phyloP scores from a whole-genome alignment of 1,140 invertebrate genomes.

The Aphaenogaster ashmeadi region DNA sequence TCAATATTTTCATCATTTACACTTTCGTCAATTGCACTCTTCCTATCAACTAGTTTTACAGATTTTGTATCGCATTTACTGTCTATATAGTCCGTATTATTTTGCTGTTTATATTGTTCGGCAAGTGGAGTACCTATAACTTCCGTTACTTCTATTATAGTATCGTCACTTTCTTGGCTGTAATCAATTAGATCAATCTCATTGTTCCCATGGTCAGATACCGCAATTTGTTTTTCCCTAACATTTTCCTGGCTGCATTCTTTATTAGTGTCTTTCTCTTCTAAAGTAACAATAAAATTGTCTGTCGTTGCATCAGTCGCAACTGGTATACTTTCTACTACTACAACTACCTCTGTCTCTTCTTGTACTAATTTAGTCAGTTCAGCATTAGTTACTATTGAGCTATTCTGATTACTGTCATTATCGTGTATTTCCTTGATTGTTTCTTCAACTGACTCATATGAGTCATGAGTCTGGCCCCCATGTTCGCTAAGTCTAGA shows the following conservation, averaged over 20 bases:
- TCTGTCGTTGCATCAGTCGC: slow-evolving; percentile 22
- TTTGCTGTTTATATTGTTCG: slow-evolving; percentile 19
- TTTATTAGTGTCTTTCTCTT: slow-evolving; percentile 45
- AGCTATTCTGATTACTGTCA: slow-evolving; percentile 38
- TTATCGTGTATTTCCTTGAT: neutral
- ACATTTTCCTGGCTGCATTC: slow-evolving; percentile 21
- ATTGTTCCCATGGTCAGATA: slow-evolving; percentile 49
- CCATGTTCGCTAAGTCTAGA: slow-evolving; percentile 41
- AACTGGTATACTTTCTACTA: slow-evolving; percentile 72
- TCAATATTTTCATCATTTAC: slow-evolving; percentile 27
- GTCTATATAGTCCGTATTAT: neutral
- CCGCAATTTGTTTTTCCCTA: slow-evolving; percentile 24
- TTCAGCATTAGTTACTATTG: slow-evolving; percentile 64
- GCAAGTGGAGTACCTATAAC: slow-evolving; percentile 45
- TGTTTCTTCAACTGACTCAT: slow-evolving; percentile 28
- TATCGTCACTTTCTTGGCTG: slow-evolving; percentile 51
- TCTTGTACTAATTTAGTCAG: slow-evolving; percentile 60
- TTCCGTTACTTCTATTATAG: slow-evolving; percentile 70
- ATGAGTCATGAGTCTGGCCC: slow-evolving; percentile 13
- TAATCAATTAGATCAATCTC: slow-evolving; percentile 74
- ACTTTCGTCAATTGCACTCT: neutral
- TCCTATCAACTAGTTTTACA: neutral
- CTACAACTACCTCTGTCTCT: slow-evolving; percentile 66
- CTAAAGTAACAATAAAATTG: slow-evolving; percentile 57
- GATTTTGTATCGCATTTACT: slow-evolving; percentile 1